These are phyloP conservation scores for Acanthornis magna DNA, from an alignment of 2,797 vertebrate species.

Conservation along the genomic window DNA sequence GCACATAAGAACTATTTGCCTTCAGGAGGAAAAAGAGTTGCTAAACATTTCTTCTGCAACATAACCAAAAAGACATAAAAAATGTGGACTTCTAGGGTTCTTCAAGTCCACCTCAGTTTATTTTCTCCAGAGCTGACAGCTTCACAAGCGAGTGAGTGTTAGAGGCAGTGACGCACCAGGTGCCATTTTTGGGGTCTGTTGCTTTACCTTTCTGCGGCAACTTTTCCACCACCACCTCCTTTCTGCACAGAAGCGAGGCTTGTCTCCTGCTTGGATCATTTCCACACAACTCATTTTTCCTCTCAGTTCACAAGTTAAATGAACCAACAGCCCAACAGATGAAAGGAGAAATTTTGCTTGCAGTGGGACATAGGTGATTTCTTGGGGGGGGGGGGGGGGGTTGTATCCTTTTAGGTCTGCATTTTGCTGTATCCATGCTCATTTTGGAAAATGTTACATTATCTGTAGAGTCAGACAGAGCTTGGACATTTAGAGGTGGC, in stretches of 20 bases:
- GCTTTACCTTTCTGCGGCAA: not conserved
- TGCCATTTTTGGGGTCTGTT: not conserved
- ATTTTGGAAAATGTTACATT: not conserved
- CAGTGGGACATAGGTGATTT: fast-evolving
- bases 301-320: not conserved
- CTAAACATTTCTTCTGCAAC: not conserved
- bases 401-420: not conserved
- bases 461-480: not conserved
- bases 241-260: not conserved
- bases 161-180: not conserved
- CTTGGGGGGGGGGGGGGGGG: too few relatives aligned
- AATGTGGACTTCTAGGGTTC: not conserved
- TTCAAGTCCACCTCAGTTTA: not conserved
- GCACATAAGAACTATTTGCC: not conserved
- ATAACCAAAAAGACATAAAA: not conserved
- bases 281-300: not conserved
- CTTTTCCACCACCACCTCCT: not conserved
- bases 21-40: not conserved
- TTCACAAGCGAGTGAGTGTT: not conserved
- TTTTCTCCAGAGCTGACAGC: not conserved
- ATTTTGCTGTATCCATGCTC: fast-evolving
- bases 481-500: not conserved
- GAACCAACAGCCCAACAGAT: not conserved
- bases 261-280: not conserved
- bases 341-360: not conserved